Evolutionary conservation across 2,888 invertebrate genomes (phyloP).

Genomic region (Scaeva pyrastri): DNA sequence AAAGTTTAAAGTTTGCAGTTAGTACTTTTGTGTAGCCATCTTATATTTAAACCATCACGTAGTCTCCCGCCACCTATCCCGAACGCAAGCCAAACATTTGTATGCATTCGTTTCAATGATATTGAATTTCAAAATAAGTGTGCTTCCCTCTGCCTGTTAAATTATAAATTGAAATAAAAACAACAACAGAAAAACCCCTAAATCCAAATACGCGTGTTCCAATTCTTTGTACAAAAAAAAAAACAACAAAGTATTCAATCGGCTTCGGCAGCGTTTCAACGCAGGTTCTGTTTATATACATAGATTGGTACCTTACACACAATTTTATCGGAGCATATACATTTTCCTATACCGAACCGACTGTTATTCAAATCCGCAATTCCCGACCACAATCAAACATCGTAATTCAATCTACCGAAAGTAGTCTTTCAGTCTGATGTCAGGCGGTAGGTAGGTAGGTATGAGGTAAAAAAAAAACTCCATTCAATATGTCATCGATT

Average conservation of each 20-base stretch:
- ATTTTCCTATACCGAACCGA: neutral
- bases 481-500: constrained; percentile 51
- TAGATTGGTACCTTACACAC: neutral
- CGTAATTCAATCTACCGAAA: constrained; percentile 36
- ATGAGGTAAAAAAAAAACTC: constrained; percentile 14
- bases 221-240: neutral
- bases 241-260: neutral
- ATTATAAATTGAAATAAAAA: too few species aligned
- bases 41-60: too few species aligned
- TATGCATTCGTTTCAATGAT: too few species aligned
- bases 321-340: constrained; percentile 4
- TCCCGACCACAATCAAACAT: constrained; percentile 8
- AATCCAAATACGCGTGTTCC: neutral
- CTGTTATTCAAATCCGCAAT: neutral
- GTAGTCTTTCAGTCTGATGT: constrained; percentile 2
- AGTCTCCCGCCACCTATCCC: too few species aligned
- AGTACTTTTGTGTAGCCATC: too few species aligned
- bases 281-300: neutral
- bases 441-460: constrained; percentile 13
- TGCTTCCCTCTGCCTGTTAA: too few species aligned
- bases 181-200: neutral
- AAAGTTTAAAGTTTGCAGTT: too few species aligned
- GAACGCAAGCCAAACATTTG: too few species aligned
- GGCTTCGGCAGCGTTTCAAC: constrained; percentile 17
- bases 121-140: too few species aligned